A percentile compares a stretch with the other conserved stretches of the same genome.
phyloP scores from a whole-genome alignment of 1,140 invertebrate species.

The Calephelis nemesis region DNA sequence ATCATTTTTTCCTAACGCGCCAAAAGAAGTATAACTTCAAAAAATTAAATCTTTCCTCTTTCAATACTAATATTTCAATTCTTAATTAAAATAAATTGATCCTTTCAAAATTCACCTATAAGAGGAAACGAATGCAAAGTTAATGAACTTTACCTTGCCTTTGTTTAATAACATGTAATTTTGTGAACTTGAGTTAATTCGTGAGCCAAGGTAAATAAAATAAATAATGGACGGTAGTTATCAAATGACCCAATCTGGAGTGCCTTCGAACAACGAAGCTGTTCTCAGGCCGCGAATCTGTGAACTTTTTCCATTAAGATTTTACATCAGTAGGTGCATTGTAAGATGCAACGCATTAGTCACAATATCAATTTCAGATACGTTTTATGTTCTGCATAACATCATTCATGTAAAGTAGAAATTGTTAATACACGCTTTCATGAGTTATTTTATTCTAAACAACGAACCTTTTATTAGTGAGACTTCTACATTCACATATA shows the following conservation, averaged over 20 bases:
- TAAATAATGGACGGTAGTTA: constrained; percentile 45
- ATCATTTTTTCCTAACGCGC: too few species aligned
- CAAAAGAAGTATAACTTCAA: too few species aligned
- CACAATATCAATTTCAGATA: constrained; percentile 18
- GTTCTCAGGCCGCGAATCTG: constrained; percentile 31
- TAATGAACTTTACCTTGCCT: constrained; percentile 10
- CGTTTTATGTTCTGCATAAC: constrained; percentile 10
- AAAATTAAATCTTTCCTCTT: too few species aligned
- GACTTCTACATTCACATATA: too few species aligned
- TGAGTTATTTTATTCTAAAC: too few species aligned
- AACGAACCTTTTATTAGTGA: too few species aligned
- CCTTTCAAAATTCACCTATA: neutral
- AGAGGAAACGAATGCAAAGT: constrained; percentile 1
- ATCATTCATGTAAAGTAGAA: neutral
- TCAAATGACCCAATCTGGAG: constrained; percentile 51
- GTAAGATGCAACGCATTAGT: constrained; percentile 10
- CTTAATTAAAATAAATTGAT: neutral
- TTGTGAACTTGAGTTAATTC: constrained; percentile 22
- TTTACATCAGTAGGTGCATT: constrained; percentile 16
- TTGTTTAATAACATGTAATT: constrained; percentile 18
- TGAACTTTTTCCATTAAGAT: constrained; percentile 44
- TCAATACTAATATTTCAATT: too few species aligned
- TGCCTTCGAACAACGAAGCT: constrained; percentile 35
- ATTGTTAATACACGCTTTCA: too few species aligned
- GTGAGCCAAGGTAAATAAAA: constrained; percentile 23